Base-by-base conservation (phyloP, 2,888 invertebrate species). In the Campaea margaritaria region DNA sequence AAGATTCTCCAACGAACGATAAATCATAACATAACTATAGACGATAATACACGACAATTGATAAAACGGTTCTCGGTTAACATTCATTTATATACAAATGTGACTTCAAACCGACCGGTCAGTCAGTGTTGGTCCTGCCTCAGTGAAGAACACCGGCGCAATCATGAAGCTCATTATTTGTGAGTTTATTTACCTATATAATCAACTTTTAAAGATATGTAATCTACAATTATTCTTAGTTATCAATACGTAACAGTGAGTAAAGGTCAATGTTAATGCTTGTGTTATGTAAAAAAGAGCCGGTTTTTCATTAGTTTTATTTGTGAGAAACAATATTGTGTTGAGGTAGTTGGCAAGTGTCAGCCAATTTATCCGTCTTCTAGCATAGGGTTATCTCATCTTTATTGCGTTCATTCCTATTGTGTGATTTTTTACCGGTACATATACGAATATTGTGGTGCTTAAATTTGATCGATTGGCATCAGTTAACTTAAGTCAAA, bases 101-200 rank as follows among this genome's bases (percentile, higher is more conserved):
- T 42, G 45, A 34, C 38, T 49, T 50, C 43, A 47, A 74, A 79
- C 74, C 73, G 70, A n/a, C n/a, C n/a, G n/a, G n/a, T n/a, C n/a
- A n/a, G 80, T 80, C 76, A 82, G 82, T 85, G 69, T 68, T 39
- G 54, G 64, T 65, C 69, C 64, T 71, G 67, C 75, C 66, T 66
- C 68, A 62, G 70, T 62, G 52, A 45, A 70, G 62, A 60, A 62
- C 71, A 52, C 64, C 43, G 55, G 57, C 52, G 52, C 63, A 64
- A 72, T 43, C 49, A 83, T 82, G 83, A 79, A 79, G 73, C 56
- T 72, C 36, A 43, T 78, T 46, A 65, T 78, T 53, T 76, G 82
- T 82, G 65, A 80, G 81, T 81, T 51, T 59, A 52, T 44, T 56
- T 27, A n/a, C n/a, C 44, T 50, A 4, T 38, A 38, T 38, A 4